Evolutionary conservation across 64 coral and sea anemone species (phyloP), one percentile per base, ranked within the genome.

Genomic region (Stichodactyla mertensii): DNA sequence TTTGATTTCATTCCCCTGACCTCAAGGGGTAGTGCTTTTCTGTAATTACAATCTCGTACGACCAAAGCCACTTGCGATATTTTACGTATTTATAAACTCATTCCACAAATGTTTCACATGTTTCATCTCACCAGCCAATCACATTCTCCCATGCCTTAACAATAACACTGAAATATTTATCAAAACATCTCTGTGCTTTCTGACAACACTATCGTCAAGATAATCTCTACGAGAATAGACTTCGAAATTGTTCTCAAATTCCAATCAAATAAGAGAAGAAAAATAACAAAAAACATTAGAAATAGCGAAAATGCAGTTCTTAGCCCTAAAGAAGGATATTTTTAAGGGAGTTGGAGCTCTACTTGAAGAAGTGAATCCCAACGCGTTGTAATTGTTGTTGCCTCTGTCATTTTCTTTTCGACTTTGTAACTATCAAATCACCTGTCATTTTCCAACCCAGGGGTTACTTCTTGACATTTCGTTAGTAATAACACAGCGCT

Each of bases 371-470:
- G 14, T 74, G 69, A 74, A 74, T 8, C 23, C 26, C 12, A 10
- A 27, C 10, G 24, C 23, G 24, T 12, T 74, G 36, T 45, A 74
- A 74, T 74, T 74, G 69, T 31, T 74, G 1, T 31, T 12, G 23
- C 24, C 27, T 11, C 24, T 31, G 4, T 74, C 69, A n/a, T 74
- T 74, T 74, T 74, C 26, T 31, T 81, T 81, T 81, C 26, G 51
- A 81, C 51, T 81, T 81, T 81, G 6, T 53, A 51, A 79, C 78
- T 54, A 15, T 55, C 78, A 55, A 53, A 81, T 81, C 78, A 81
- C 78, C 78, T 81, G 78, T 81, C 78, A 81, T 19, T 18, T 52
- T 2, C 16, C 45, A 28, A 52, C 78, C 78, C 78, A 81, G 52
- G 77, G 52, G 78, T 54, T 81, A 81, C 13, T 15, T 28, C n/a